Evolutionary conservation across 2,888 invertebrate genomes (phyloP).

Genomic region (Ochropleura leucogaster): DNA sequence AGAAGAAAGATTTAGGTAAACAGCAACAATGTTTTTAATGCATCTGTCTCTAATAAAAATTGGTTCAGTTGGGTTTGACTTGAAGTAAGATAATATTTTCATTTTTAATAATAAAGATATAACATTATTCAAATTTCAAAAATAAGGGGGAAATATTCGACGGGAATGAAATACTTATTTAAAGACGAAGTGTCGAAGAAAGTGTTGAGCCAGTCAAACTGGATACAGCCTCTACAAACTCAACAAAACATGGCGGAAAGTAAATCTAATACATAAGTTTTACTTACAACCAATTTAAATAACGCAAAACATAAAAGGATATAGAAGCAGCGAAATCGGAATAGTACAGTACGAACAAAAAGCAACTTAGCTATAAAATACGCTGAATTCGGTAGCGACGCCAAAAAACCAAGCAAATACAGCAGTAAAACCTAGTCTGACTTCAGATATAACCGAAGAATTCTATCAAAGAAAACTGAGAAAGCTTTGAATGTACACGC

Average conservation of each 20-base stretch:
- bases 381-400: not conserved
- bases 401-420: slow-evolving; percentile 17
- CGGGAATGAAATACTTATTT: too few species aligned
- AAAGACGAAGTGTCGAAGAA: too few species aligned
- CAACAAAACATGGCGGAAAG: too few species aligned
- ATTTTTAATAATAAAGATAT: too few species aligned
- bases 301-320: not conserved
- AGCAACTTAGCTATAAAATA: not conserved
- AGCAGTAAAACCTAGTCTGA: slow-evolving; percentile 32
- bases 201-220: too few species aligned
- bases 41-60: not conserved
- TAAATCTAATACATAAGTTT: too few species aligned
- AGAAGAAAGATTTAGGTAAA: too few species aligned
- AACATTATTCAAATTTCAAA: too few species aligned
- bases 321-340: not conserved
- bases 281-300: not conserved
- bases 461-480: slow-evolving; percentile 66
- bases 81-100: too few species aligned
- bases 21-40: not conserved
- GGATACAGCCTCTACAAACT: too few species aligned
- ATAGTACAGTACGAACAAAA: not conserved
- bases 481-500: slow-evolving; percentile 67
- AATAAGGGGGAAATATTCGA: too few species aligned
- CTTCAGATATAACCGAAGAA: slow-evolving; percentile 55
- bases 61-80: not conserved